These are phyloP conservation scores for Rutilus rutilus DNA, from an alignment of 2,113 vertebrate genomes.

Conservation along the genomic window DNA sequence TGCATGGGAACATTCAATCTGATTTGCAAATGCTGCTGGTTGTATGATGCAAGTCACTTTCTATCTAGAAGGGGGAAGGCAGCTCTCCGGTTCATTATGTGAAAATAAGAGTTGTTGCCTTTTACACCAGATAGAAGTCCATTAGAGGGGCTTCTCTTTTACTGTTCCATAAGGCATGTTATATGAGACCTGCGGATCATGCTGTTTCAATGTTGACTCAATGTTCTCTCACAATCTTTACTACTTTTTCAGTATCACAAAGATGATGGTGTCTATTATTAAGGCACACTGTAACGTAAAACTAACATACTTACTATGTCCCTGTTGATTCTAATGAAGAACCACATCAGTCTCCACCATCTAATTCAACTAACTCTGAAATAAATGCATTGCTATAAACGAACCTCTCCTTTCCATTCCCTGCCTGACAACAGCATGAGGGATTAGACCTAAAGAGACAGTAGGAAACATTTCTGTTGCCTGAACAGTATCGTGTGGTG, in stretches of 20 bases:
- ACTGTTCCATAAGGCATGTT: slow-evolving; percentile 26
- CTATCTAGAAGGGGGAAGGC: slow-evolving; percentile 17
- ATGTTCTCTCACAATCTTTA: not conserved
- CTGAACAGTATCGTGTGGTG: not conserved
- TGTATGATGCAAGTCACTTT: slow-evolving; percentile 11
- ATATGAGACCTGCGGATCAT: slow-evolving; percentile 16
- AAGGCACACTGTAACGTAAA: slow-evolving; percentile 2
- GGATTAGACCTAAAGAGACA: slow-evolving; percentile 5
- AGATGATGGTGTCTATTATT: not conserved
- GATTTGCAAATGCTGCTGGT: slow-evolving; percentile 6
- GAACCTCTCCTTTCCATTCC: not conserved
- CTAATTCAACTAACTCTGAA: not conserved
- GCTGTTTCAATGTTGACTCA: not conserved
- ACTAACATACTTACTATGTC: not conserved
- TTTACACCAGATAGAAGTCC: slow-evolving; percentile 24
- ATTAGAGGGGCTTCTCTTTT: slow-evolving; percentile 32
- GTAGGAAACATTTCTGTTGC: not conserved
- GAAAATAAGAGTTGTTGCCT: slow-evolving; percentile 33
- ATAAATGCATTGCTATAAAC: not conserved
- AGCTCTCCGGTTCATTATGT: not conserved
- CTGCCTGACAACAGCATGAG: slow-evolving; percentile 23
- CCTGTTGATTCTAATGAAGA: slow-evolving; percentile 1
- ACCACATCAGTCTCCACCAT: slow-evolving; percentile 6
- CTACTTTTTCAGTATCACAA: not conserved
- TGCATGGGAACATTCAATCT: not conserved